Conservation (phyloP, 2,797 vertebrate species). For the Pangasius mekongensis region DNA sequence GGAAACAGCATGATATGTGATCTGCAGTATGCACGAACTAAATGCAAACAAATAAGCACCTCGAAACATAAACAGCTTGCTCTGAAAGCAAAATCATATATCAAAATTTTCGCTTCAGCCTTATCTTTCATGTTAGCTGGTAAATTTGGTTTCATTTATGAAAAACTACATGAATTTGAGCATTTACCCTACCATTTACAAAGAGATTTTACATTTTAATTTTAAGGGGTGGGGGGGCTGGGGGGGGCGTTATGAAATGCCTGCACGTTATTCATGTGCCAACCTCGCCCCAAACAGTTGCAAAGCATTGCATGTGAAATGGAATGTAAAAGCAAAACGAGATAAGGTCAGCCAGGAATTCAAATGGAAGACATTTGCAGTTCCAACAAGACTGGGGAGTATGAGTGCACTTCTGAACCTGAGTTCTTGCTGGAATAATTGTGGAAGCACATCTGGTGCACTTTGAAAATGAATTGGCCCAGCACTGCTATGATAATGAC, state of each 20-base stretch:
- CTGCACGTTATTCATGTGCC: constrained; percentile 46
- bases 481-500: constrained; percentile 72
- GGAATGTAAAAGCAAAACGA: constrained; percentile 63
- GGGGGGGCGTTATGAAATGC: constrained; percentile 22
- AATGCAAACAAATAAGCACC: not conserved
- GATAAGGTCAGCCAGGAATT: constrained; percentile 80
- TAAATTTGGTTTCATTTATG: not conserved
- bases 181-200: not conserved
- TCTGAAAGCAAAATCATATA: not conserved
- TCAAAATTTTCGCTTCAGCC: not conserved
- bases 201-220: constrained; percentile 18
- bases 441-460: constrained; percentile 80
- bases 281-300: constrained; percentile 46
- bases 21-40: not conserved
- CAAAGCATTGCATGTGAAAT: constrained; percentile 58
- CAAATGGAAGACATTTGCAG: constrained; percentile 79
- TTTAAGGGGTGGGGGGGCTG: not conserved
- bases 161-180: not conserved
- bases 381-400: constrained; percentile 73
- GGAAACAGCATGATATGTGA: not conserved
- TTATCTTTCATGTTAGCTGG: not conserved
- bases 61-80: not conserved
- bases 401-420: constrained; percentile 70
- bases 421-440: constrained; percentile 78
- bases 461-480: constrained; percentile 78